phyloP scores from a whole-genome alignment of 1,140 invertebrate genomes.

The Panagrolaimus sp. region DNA sequence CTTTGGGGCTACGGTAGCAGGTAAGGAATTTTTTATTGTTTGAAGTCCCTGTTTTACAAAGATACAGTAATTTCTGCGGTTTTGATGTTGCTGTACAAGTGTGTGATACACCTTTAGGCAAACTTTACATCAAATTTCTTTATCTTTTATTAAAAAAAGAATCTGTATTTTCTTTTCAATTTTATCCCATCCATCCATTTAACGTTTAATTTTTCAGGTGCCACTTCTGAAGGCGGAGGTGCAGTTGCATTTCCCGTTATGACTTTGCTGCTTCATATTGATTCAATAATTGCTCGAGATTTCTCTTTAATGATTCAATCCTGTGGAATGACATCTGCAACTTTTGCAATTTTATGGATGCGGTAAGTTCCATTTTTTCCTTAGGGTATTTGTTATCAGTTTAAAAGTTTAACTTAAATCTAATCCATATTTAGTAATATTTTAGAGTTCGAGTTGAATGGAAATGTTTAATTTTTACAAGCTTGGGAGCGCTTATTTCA shows the following conservation, averaged over 20 bases:
- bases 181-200: too few relatives aligned
- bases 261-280: slow-evolving; percentile 43
- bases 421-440: too few relatives aligned
- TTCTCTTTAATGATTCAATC: slow-evolving; percentile 53
- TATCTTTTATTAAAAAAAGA: too few relatives aligned
- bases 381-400: too few relatives aligned
- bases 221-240: slow-evolving; percentile 45
- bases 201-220: slow-evolving; percentile 42
- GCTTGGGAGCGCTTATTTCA: slow-evolving; percentile 29
- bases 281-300: slow-evolving; percentile 43
- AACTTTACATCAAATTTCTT: too few relatives aligned
- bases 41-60: too few relatives aligned
- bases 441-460: slow-evolving; percentile 34
- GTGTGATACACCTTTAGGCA: too few relatives aligned
- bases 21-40: too few relatives aligned
- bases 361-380: too few relatives aligned
- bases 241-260: slow-evolving; percentile 53
- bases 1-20: slow-evolving; percentile 43
- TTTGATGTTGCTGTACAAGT: too few relatives aligned
- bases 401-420: too few relatives aligned
- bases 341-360: slow-evolving; percentile 41
- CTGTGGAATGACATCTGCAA: slow-evolving; percentile 36
- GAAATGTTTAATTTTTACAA: slow-evolving; percentile 27
- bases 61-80: too few relatives aligned
- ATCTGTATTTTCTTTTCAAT: background rate